These are phyloP conservation scores for Ambastaia sidthimunki DNA, from an alignment of 2,797 vertebrate species.

Conservation along the genomic window DNA sequence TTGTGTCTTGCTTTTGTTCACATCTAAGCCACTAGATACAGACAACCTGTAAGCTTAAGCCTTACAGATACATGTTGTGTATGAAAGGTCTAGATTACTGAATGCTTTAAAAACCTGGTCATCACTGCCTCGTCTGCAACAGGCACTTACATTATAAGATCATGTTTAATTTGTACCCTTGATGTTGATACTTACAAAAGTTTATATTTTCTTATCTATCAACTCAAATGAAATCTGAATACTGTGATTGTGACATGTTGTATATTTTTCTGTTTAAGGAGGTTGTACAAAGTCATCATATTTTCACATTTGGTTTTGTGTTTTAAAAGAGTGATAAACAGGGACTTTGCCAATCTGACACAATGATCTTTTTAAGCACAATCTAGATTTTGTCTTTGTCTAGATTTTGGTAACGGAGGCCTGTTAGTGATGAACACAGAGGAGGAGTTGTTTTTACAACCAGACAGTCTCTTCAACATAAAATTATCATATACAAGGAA, in stretches of 20 bases:
- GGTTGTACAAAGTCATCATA: conserved; percentile 42
- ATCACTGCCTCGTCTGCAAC: background rate
- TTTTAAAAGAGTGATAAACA: conserved; percentile 49
- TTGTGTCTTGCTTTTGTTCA: conserved; percentile 20
- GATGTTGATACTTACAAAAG: conserved; percentile 7
- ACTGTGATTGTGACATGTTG: conserved; percentile 1
- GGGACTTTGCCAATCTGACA: conserved; percentile 64
- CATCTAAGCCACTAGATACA: conserved; percentile 42
- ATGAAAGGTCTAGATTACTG: background rate
- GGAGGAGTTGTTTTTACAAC: conserved; percentile 20
- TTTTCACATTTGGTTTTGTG: conserved; percentile 35
- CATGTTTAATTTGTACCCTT: conserved; percentile 10
- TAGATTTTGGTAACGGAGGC: conserved; percentile 35
- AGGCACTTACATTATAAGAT: background rate
- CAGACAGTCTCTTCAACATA: background rate
- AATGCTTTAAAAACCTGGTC: background rate
- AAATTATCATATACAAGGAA: conserved; percentile 6
- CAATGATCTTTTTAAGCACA: conserved; percentile 51
- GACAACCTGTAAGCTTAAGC: conserved; percentile 20
- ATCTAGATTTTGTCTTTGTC: conserved; percentile 29
- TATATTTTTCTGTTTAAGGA: conserved; percentile 49
- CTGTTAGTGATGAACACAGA: conserved; percentile 30
- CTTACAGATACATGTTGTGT: background rate
- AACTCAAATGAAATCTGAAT: conserved; percentile 18
- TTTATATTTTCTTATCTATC: conserved; percentile 22